Evolutionary conservation across 2,888 invertebrate genomes (phyloP).

Genomic region (Agrochola litura): DNA sequence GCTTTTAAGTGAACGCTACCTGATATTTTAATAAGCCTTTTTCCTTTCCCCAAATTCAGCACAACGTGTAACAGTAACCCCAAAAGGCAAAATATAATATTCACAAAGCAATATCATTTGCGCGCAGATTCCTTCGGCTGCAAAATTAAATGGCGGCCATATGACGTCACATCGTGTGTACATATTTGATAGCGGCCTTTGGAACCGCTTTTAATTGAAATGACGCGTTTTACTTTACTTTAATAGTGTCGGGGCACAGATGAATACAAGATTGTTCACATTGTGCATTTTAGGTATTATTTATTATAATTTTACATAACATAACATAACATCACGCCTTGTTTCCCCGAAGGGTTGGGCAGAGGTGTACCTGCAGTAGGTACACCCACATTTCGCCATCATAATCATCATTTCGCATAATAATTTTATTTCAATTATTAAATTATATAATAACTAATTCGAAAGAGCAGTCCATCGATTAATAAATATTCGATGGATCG

Average conservation of each 20-base stretch:
- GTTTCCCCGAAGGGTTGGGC: too few relatives aligned
- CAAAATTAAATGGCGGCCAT: constrained; percentile 53
- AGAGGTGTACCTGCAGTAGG: too few relatives aligned
- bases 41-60: constrained; percentile 4
- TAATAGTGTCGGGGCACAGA: not conserved
- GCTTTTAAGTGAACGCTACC: not conserved
- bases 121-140: constrained; percentile 22
- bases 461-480: too few relatives aligned
- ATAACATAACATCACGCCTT: too few relatives aligned
- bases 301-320: too few relatives aligned
- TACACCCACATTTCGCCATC: too few relatives aligned
- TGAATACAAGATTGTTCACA: too few relatives aligned
- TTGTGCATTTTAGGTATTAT: too few relatives aligned
- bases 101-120: constrained; percentile 46
- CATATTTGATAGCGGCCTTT: constrained; percentile 32
- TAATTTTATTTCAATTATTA: too few relatives aligned
- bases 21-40: constrained; percentile 14
- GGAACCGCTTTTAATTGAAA: constrained; percentile 38
- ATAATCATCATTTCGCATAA: too few relatives aligned
- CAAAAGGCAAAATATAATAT: constrained; percentile 49
- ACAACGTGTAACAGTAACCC: constrained; percentile 7
- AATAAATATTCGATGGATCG: too few relatives aligned
- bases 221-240: constrained; percentile 3
- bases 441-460: too few relatives aligned
- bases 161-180: constrained; percentile 35